These are phyloP conservation scores for Dryomyza anilis DNA, from an alignment of 2,888 invertebrate species.

Conservation along the genomic window DNA sequence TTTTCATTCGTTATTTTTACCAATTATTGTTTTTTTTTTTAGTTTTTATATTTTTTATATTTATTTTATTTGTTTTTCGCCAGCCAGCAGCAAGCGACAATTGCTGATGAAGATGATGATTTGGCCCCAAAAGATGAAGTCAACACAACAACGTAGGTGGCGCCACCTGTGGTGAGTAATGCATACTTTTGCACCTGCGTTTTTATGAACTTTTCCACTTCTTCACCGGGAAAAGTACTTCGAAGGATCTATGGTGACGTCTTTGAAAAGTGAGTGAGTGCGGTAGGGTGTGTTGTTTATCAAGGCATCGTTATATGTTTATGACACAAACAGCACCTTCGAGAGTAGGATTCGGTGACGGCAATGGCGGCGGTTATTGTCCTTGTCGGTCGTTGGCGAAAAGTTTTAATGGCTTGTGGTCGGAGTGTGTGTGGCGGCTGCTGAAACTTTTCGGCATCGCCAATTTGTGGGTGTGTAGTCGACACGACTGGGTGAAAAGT, in stretches of 20 bases:
- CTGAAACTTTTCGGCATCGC: slow-evolving; percentile 21
- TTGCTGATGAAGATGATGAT: not conserved
- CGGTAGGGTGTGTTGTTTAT: slow-evolving; percentile 9
- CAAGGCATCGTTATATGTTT: slow-evolving; percentile 13
- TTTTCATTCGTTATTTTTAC: slow-evolving; percentile 7
- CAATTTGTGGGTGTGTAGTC: slow-evolving; percentile 12
- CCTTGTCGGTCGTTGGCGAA: not conserved
- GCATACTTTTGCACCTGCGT: slow-evolving; percentile 17
- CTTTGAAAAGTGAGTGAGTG: not conserved
- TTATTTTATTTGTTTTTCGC: not conserved
- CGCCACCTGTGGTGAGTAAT: slow-evolving; percentile 24
- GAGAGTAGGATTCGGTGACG: not conserved
- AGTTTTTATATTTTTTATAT: not conserved
- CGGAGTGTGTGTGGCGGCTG: too few relatives aligned
- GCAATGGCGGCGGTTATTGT: not conserved
- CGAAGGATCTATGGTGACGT: not conserved
- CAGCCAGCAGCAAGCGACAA: not conserved
- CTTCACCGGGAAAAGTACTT: not conserved
- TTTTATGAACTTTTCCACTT: slow-evolving; percentile 11
- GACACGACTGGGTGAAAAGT: slow-evolving; percentile 17
- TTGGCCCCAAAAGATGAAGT: slow-evolving; percentile 1
- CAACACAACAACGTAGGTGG: not conserved
- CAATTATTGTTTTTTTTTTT: not conserved
- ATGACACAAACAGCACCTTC: slow-evolving; percentile 21
- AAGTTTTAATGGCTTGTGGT: slow-evolving; percentile 16